Percentiles rank a stretch among this genome's conserved stretches.
These are phyloP conservation scores for Cylas formicarius DNA, from an alignment of 1,140 invertebrate species.

Conservation along the genomic window DNA sequence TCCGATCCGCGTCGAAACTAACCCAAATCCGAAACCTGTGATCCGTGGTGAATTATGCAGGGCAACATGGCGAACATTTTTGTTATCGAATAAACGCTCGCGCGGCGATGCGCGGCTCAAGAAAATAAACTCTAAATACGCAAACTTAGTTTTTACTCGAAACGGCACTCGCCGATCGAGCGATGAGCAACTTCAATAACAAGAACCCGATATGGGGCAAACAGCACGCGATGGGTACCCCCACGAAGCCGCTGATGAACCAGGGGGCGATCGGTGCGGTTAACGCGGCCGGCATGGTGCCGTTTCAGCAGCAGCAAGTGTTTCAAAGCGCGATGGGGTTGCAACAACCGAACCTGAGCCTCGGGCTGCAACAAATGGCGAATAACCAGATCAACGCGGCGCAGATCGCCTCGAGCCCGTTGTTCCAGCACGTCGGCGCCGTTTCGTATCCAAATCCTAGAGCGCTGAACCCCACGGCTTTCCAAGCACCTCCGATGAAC, in stretches of 20 bases:
- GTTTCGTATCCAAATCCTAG: conserved; percentile 63
- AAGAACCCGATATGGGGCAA: conserved; percentile 56
- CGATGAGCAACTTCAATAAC: conserved; percentile 17
- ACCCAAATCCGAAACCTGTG: too few relatives aligned
- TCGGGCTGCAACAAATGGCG: conserved; percentile 38
- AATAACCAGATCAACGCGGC: conserved; percentile 36
- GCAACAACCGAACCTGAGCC: conserved; percentile 43
- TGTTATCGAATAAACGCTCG: too few relatives aligned
- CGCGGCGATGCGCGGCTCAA: too few relatives aligned
- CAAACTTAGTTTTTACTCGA: too few relatives aligned
- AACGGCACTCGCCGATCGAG: too few relatives aligned
- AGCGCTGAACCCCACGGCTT: conserved; percentile 61
- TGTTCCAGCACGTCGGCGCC: conserved; percentile 55
- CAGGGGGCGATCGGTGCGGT: conserved; percentile 47
- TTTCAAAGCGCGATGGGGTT: conserved; percentile 51
- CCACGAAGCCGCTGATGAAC: conserved; percentile 33
- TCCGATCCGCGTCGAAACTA: too few relatives aligned
- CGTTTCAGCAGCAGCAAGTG: conserved; percentile 54
- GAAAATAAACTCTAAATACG: too few relatives aligned
- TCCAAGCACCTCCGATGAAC: conserved; percentile 45
- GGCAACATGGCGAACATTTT: too few relatives aligned
- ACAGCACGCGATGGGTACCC: conserved; percentile 35
- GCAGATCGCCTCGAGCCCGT: conserved; percentile 48
- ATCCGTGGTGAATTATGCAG: too few relatives aligned
- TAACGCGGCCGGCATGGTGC: conserved; percentile 50